Evolutionary conservation across 1,140 invertebrate genomes (phyloP).

Genomic region (Globodera ellingtonae): DNA sequence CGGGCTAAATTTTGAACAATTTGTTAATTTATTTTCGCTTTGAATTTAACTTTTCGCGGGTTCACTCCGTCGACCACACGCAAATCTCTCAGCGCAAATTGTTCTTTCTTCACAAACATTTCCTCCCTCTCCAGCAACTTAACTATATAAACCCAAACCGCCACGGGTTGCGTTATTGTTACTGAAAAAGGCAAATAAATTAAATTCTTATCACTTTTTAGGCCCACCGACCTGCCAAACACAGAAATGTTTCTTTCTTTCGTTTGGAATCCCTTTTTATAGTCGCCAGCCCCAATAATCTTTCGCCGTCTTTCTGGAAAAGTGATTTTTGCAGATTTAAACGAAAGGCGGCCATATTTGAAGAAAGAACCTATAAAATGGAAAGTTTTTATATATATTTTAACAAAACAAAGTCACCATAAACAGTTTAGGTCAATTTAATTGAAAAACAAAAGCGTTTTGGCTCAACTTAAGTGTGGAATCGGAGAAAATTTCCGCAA

Average conservation of each 20-base stretch:
- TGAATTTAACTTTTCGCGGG: constrained; percentile 36
- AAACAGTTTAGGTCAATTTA: no score
- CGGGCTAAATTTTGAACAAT: constrained; percentile 68
- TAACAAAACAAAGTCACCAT: no score
- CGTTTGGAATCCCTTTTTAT: constrained; percentile 66
- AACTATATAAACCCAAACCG: constrained; percentile 43
- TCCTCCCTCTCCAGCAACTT: constrained; percentile 46
- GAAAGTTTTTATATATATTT: no score
- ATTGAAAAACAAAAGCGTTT: no score
- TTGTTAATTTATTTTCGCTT: not conserved
- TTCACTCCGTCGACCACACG: constrained; percentile 51
- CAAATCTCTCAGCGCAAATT: constrained; percentile 44
- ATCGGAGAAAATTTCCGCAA: no score
- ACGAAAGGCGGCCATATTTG: constrained; percentile 50
- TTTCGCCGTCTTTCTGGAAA: constrained; percentile 67
- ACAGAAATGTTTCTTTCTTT: constrained; percentile 63
- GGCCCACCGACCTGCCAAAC: constrained; percentile 66
- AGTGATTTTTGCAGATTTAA: constrained; percentile 66
- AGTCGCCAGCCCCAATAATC: constrained; percentile 66
- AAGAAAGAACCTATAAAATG: no score
- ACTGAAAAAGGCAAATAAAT: constrained; percentile 37
- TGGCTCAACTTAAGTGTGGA: no score
- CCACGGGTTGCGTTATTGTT: constrained; percentile 45
- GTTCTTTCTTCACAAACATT: constrained; percentile 45
- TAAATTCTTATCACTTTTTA: constrained; percentile 22